A percentile compares a stretch with the other conserved stretches of the same genome.
Evolutionary conservation across 2,797 vertebrate species (phyloP).

Genomic region (Sebastes hubbsi): DNA sequence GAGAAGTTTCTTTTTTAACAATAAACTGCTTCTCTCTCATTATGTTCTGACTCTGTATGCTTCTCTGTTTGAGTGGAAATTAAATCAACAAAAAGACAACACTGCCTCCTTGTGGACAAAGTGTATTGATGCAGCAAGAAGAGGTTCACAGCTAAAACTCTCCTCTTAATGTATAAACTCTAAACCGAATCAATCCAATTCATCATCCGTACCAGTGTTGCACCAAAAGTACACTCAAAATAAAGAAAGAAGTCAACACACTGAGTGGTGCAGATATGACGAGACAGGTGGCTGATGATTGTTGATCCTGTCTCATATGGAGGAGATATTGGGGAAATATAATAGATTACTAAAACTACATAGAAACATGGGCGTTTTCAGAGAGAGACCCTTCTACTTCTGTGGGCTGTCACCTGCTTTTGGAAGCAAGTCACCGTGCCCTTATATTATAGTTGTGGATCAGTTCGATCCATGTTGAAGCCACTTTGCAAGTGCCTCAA

Average conservation of each 20-base stretch:
- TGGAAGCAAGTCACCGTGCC: too few relatives aligned
- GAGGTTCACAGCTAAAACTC: not conserved
- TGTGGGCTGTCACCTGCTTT: not conserved
- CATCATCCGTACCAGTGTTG: not conserved
- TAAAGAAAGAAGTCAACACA: not conserved
- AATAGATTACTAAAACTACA: not conserved
- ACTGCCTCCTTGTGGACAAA: slow-evolving; percentile 41
- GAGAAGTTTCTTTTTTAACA: not conserved
- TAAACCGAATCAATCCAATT: not conserved
- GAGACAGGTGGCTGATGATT: not conserved
- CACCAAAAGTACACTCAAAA: not conserved
- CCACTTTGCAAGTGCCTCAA: too few relatives aligned
- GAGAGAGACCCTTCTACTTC: too few relatives aligned
- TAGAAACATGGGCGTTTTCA: too few relatives aligned
- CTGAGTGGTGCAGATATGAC: not conserved
- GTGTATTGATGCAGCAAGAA: not conserved
- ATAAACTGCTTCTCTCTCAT: not conserved
- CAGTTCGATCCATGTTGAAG: too few relatives aligned
- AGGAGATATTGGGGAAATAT: not conserved
- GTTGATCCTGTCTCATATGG: not conserved
- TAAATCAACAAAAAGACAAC: slow-evolving; percentile 14
- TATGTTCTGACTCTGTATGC: not conserved
- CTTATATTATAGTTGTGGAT: too few relatives aligned
- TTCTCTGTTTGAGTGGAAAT: not conserved
- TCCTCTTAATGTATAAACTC: too few relatives aligned